phyloP scores from a whole-genome alignment of 2,888 invertebrate species.

The Lasioglossum zephyrum region DNA sequence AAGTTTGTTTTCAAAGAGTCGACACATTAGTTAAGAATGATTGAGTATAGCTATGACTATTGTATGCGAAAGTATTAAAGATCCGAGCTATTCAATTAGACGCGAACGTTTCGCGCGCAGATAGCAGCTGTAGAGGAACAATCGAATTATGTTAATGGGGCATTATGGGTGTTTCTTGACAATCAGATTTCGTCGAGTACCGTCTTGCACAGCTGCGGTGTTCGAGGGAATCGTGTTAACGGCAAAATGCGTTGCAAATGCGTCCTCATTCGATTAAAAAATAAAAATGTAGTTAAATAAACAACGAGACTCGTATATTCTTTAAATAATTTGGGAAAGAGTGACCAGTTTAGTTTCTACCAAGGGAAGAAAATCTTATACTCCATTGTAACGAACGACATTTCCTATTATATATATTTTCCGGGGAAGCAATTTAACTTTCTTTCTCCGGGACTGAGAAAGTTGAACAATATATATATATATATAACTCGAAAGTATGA shows the following conservation, averaged over 20 bases:
- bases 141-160: slow-evolving; percentile 37
- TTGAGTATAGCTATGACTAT: not conserved
- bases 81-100: not conserved
- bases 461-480: not conserved
- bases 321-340: not conserved
- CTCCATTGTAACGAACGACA: not conserved
- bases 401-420: not conserved
- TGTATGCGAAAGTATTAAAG: not conserved
- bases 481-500: not conserved
- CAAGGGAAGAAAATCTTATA: no score
- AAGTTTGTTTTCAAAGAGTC: no score
- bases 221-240: slow-evolving; percentile 14
- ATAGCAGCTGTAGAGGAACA: slow-evolving; percentile 55
- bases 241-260: slow-evolving; percentile 14
- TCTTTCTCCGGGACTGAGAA: no score
- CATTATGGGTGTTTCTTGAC: slow-evolving; percentile 29
- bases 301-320: no score
- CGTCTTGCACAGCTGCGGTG: not conserved
- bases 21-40: no score
- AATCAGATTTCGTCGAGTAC: slow-evolving; percentile 36
- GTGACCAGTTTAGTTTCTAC: no score
- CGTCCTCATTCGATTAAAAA: not conserved
- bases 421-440: not conserved
- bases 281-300: not conserved
- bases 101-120: slow-evolving; percentile 14